Base-by-base conservation (phyloP, 2,113 vertebrate genomes). In the Murina feae region DNA sequence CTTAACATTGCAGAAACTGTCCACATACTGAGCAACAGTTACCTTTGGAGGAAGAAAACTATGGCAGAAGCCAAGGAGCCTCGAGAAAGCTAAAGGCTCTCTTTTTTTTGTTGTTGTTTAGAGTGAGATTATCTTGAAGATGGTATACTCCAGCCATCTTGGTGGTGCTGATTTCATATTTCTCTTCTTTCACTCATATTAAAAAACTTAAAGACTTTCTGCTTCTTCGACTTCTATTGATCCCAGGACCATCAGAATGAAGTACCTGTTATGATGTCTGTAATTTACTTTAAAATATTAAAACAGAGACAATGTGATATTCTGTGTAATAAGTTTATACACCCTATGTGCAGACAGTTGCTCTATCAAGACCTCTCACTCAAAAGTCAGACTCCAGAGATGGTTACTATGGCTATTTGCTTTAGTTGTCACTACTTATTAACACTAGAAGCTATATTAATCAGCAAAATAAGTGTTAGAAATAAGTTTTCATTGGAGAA, bases 51-150 rank as follows among this genome's bases (percentile, higher is more conserved):
- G 47, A 81, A 91, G 84, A 71, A 93, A 89, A 68, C 37, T n/a
- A 69, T 53, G 63, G 28, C 53, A 75, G 66, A 91, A 89, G 66
- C 93, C 83, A 93, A 93, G 65, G 71, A 85, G 25, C 30, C 74
- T 89, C 66, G 89, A 49, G 88, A 93, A 96, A 93, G 79, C 53
- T 80, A 96, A 93, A 91, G 80, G 3, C 21, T 69, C 44, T 86
- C 82, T 68, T 30, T 71, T 85, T 53, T 75, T 89, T 84, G n/a
- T n/a, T n/a, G n/a, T n/a, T n/a, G n/a, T 80, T 69, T 89, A 69
- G 25, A 87, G 16, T 47, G 37, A 37, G 58, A 21, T 74, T 84
- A 55, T 44, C 8, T 35, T 91, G 18, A 78, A 13, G 32, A 86
- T 51, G 47, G 39, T 68, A 76, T 30, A 65, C 23, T 91, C 42